These are phyloP conservation scores for Pantherophis alleghaniensis DNA, from an alignment of 2,797 vertebrate genomes.

Conservation along the genomic window DNA sequence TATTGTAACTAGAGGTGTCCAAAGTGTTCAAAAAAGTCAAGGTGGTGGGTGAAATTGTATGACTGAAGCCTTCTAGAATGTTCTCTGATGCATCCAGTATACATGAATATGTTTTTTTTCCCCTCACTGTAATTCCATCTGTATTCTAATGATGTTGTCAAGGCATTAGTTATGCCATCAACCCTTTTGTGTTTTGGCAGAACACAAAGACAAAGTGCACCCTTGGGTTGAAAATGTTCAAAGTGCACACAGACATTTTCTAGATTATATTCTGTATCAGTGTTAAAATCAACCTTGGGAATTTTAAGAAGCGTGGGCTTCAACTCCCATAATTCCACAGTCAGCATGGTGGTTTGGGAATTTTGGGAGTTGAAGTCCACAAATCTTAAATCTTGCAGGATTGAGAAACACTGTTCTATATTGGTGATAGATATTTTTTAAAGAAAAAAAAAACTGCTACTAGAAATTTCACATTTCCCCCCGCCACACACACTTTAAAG, in stretches of 20 bases:
- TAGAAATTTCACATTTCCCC: background rate
- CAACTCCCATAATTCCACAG: background rate
- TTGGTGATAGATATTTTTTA: background rate
- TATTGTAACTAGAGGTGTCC: background rate
- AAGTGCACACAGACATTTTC: background rate
- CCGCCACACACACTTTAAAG: background rate
- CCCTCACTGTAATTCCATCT: background rate
- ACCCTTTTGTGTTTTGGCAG: background rate
- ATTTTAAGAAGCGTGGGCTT: background rate
- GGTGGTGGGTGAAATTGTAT: background rate
- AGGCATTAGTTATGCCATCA: background rate
- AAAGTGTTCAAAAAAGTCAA: background rate
- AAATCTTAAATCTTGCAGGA: background rate
- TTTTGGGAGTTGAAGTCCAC: background rate
- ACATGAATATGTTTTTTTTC: background rate
- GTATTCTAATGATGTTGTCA: background rate
- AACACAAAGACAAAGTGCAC: background rate
- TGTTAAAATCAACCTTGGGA: background rate
- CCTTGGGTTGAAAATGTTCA: background rate
- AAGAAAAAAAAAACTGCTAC: background rate
- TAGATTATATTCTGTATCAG: background rate
- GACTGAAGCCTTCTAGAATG: background rate
- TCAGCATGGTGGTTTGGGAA: background rate
- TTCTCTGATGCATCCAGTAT: background rate
- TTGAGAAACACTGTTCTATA: background rate